phyloP scores from a whole-genome alignment of 2,888 invertebrate genomes.

The Watsonalla binaria region DNA sequence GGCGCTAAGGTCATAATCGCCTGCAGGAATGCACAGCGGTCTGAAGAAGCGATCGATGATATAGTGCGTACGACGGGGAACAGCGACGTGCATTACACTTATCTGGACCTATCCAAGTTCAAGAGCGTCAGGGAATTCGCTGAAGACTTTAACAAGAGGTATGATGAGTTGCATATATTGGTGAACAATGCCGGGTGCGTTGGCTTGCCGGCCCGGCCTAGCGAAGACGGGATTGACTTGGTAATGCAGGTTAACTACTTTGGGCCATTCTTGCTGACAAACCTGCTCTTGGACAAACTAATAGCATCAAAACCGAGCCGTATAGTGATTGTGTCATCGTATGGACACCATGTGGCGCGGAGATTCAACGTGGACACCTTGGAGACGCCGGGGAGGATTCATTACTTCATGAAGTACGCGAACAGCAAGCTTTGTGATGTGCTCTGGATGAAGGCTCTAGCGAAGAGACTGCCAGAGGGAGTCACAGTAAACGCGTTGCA shows the following conservation, averaged over 20 bases:
- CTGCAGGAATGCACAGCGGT: conserved; percentile 84
- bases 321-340: conserved; percentile 65
- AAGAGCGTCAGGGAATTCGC: conserved; percentile 79
- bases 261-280: conserved; percentile 85
- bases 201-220: conserved; percentile 45
- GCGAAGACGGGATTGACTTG: conserved; percentile 80
- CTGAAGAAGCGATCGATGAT: conserved; percentile 82
- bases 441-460: conserved; percentile 61
- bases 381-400: conserved; percentile 21
- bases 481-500: conserved; percentile 89
- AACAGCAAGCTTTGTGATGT: conserved; percentile 63
- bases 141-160: conserved; percentile 71
- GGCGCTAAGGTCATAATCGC: conserved; percentile 86
- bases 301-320: conserved; percentile 57
- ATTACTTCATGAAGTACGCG: conserved; percentile 59
- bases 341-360: conserved; percentile 56
- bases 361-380: conserved; percentile 53
- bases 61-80: conserved; percentile 85
- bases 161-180: conserved; percentile 77
- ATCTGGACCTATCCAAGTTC: conserved; percentile 72
- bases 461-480: conserved; percentile 58
- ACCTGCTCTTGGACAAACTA: conserved; percentile 76
- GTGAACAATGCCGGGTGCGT: conserved; percentile 81
- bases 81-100: conserved; percentile 80
- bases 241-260: conserved; percentile 84